Conservation (phyloP, 1,140 invertebrate species). For the Diabrotica undecimpunctata region DNA sequence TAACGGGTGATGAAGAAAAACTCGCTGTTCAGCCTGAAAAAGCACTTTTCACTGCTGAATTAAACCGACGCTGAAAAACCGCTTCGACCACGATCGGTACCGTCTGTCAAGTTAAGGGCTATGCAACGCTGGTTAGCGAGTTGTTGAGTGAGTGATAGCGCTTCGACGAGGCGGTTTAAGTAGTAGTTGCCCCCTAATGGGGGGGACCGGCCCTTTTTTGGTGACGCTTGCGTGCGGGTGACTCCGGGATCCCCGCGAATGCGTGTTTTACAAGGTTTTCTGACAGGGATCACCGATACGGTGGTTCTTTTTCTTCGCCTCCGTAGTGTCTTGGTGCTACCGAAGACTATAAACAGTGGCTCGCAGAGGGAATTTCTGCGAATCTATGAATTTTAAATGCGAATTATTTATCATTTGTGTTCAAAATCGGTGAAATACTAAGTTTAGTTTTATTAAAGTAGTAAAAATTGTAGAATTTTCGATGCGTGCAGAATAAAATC, state of each 20-base stretch:
- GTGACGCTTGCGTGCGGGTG: conserved; percentile 28
- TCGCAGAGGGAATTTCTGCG: too few relatives aligned
- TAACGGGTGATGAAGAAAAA: conserved; percentile 25
- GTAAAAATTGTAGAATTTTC: too few relatives aligned
- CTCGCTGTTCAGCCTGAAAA: conserved; percentile 40
- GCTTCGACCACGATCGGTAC: conserved; percentile 40
- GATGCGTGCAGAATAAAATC: too few relatives aligned
- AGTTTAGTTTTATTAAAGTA: too few relatives aligned
- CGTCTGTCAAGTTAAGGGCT: conserved; percentile 41
- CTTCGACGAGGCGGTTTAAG: conserved; percentile 37
- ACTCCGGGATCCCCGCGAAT: conserved; percentile 37
- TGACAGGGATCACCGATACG: conserved; percentile 5
- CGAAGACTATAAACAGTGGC: too few relatives aligned
- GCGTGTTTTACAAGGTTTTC: conserved; percentile 6
- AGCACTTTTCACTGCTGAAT: conserved; percentile 41
- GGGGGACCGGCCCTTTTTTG: conserved; percentile 26
- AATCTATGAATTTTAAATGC: too few relatives aligned
- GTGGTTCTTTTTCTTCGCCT: neutral
- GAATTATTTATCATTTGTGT: too few relatives aligned
- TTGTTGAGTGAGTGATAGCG: conserved; percentile 35
- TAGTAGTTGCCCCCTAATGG: conserved; percentile 40
- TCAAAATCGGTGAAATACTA: too few relatives aligned
- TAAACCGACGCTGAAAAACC: conserved; percentile 11
- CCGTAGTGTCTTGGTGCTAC: too few relatives aligned
- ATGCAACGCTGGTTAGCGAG: conserved; percentile 36